Evolutionary conservation across 2,797 vertebrate genomes (phyloP).

Genomic region (Syngnathus acus): DNA sequence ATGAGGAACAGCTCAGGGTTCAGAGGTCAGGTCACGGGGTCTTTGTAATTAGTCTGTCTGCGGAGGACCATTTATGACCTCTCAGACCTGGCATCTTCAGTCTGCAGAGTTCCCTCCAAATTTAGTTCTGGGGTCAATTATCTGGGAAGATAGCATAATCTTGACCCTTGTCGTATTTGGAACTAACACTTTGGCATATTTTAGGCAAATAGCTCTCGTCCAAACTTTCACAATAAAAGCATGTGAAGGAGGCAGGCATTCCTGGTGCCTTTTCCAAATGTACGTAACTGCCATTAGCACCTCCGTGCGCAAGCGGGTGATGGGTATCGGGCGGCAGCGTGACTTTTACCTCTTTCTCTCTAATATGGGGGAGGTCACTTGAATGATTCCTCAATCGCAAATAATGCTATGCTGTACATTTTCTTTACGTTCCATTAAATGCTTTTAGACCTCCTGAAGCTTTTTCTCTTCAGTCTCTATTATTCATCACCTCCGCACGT

Average conservation of each 20-base stretch:
- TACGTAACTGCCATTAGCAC: background rate
- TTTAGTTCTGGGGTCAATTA: background rate
- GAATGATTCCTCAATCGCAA: background rate
- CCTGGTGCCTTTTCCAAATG: background rate
- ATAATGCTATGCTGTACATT: background rate
- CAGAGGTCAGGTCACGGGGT: constrained; percentile 64
- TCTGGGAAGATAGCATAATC: background rate
- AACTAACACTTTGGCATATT: too few relatives aligned
- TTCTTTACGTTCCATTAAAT: constrained; percentile 2
- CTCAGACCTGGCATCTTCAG: constrained; percentile 53
- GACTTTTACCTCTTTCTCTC: constrained; percentile 6
- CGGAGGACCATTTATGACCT: constrained; percentile 59
- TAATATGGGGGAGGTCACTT: background rate
- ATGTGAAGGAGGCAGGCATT: background rate
- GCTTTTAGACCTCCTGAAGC: background rate
- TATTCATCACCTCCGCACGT: constrained; percentile 66
- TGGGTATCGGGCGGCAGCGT: background rate
- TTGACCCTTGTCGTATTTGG: background rate
- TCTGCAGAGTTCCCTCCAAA: constrained; percentile 43
- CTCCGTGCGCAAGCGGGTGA: background rate
- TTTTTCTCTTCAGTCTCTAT: constrained; percentile 46
- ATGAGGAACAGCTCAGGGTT: constrained; percentile 38
- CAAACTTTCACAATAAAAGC: constrained; percentile 16
- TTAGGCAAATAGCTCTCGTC: constrained; percentile 27
- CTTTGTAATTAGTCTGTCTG: constrained; percentile 55